Evolutionary conservation across 2,888 invertebrate species (phyloP).

Genomic region (Drosophila acutilabella): DNA sequence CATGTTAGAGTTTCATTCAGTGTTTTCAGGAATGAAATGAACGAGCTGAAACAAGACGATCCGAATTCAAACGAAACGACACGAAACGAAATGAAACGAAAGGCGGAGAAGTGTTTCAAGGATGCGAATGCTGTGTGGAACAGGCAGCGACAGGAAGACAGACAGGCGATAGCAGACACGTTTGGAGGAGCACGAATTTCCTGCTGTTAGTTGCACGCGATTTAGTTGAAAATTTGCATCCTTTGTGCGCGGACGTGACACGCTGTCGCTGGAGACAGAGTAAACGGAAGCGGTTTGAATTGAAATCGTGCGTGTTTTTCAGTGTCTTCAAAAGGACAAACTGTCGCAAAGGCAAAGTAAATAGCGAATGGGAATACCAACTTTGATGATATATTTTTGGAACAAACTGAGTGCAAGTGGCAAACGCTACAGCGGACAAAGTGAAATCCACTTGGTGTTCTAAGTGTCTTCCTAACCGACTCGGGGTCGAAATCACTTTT

Average conservation of each 20-base stretch:
- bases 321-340: slow-evolving; percentile 12
- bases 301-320: slow-evolving; percentile 37
- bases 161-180: slow-evolving; percentile 26
- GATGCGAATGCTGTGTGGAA: slow-evolving; percentile 33
- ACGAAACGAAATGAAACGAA: slow-evolving; percentile 22
- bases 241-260: slow-evolving; percentile 70
- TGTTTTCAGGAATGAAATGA: slow-evolving; percentile 5
- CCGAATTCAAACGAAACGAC: slow-evolving; percentile 2
- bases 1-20: slow-evolving; percentile 9
- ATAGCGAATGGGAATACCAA: slow-evolving; percentile 26
- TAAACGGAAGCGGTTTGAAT: slow-evolving; percentile 37
- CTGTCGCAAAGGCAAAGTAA: slow-evolving; percentile 10
- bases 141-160: slow-evolving; percentile 25
- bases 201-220: slow-evolving; percentile 51
- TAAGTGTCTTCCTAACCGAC: slow-evolving; percentile 39
- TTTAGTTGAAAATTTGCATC: slow-evolving; percentile 76
- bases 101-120: slow-evolving; percentile 13
- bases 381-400: slow-evolving; percentile 45
- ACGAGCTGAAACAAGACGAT: slow-evolving; percentile 9
- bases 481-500: slow-evolving; percentile 61
- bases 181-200: slow-evolving; percentile 40
- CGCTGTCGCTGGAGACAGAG: slow-evolving; percentile 20
- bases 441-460: slow-evolving; percentile 48
- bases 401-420: slow-evolving; percentile 1
- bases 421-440: slow-evolving; percentile 35